These are phyloP conservation scores for Cynocephalus volans DNA, from an alignment of 2,113 vertebrate genomes.

Conservation along the genomic window DNA sequence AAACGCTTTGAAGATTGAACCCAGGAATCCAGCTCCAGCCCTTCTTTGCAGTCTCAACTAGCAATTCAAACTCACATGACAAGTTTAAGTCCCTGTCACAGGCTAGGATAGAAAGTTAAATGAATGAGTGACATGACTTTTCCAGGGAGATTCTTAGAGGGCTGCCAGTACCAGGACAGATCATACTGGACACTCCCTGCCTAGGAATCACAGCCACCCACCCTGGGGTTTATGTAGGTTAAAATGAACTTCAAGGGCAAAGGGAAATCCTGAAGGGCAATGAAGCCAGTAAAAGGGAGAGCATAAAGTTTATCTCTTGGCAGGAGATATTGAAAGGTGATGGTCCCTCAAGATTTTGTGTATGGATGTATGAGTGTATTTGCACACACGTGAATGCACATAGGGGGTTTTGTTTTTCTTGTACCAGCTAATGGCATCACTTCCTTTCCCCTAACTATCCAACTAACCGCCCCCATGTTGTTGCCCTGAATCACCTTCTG, in stretches of 20 bases:
- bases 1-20: slow-evolving; percentile 70
- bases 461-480: no score
- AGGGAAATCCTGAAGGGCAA: not conserved
- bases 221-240: not conserved
- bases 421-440: not conserved
- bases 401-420: not conserved
- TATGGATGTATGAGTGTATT: not conserved
- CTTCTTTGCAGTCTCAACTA: not conserved
- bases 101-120: not conserved
- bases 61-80: not conserved
- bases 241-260: not conserved
- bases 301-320: not conserved
- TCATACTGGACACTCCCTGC: not conserved
- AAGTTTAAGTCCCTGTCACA: not conserved
- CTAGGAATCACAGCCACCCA: fast-evolving
- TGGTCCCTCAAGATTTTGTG: not conserved
- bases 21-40: slow-evolving; percentile 66
- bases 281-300: not conserved
- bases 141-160: not conserved
- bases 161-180: not conserved
- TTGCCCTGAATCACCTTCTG: not conserved
- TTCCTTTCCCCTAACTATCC: not conserved
- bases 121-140: not conserved
- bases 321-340: not conserved
- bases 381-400: fast-evolving